Evolutionary conservation across 2,888 invertebrate genomes (phyloP), one percentile per base, ranked within the genome.

Genomic region (Drosophila sordidula): DNA sequence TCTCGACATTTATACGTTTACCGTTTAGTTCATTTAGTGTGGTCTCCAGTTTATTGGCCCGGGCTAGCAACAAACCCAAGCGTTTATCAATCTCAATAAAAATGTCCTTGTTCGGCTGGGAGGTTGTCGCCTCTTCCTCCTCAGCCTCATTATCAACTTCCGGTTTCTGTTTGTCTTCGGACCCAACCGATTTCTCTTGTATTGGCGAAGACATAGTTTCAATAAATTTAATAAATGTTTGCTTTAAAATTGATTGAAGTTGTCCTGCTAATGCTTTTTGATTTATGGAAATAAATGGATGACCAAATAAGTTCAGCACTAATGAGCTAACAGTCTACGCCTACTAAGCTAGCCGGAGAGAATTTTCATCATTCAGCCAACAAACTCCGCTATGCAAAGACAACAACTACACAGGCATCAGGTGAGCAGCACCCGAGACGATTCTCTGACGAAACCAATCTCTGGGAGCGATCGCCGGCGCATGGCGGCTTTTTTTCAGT

Each of bases 401-500:
- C 45, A 29, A 25, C 46, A 39, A 55, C 22, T 34, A 38, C 46
- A 67, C 38, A 29, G 25, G 29, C 16, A 57, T 42, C 46, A 42
- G 47, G 52, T 52, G 75, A 74, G 59, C 70, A 76, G 78, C 75
- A 65, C 70, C 70, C 80, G 52, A 78, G 56, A 68, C 70, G 49
- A 62, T 65, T 39, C 62, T 61, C 61, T 14, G 58, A 41, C 55
- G 61, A 46, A 54, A 29, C 54, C 47, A 62, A 73, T 78, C 81
- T 83, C 69, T 75, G 70, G 78, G 64, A 68, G 70, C 70, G 70
- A 78, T 65, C 77, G 46, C 25, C 55, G 18, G 18, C 18, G 71
- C 73, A 54, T 44, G 46, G 66, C 72, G 78, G 73, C 66, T 34
- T 29, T 55, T 71, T 70, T 78, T 80, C 54, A 87, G 87, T 87